Evolutionary conservation across 2,888 invertebrate species (phyloP), one percentile per base, ranked within the genome.

Genomic region (Drosophila lacicola): DNA sequence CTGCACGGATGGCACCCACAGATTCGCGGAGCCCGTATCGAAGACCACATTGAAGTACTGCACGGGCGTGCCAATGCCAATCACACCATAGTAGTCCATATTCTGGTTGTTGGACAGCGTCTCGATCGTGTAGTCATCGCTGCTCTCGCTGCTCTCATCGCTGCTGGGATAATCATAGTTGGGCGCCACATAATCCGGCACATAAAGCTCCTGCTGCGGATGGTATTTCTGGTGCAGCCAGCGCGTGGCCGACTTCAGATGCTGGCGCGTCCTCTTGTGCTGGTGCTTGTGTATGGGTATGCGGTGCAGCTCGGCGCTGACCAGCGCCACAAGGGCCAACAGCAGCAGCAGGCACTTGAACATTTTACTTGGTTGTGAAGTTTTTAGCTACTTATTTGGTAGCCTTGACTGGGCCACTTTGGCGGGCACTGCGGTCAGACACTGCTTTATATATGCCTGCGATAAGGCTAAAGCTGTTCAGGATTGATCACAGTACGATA

Each of bases 1-100:
- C 91, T 98, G 96, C 93, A 97, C 97, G 39, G 99, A 99, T 9
- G 99, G 99, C 63, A 99, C 96, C 99, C 99, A 99, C 67, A 99
- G 94, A 93, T 99, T 99, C 55, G 99, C 97, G 13, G 99, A 99
- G 69, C 99, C 99, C 29, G 86, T 83, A 93, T 99, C 99, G 93
- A 99, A 99, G 70, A 99, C 96, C 74, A 99, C 99, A 88, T 95
- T 95, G 93, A 99, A 99, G 5, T 93, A 93, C 93, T 99, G 99
- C 60, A 97, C 95, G 29, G 99, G 99, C 49, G 94, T 95, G 63
- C 99, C 99, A 92, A 99, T 96, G 3, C 94, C 93, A 84, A 99
- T 98, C 4, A 95, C 95, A 9, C 98, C 99, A 93, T 96, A 98
- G 93, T 99, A 99, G 92, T 98, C 98, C 71, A 98, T 96, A 93